Evolutionary conservation across 2,888 invertebrate species (phyloP).

Genomic region (Platycheirus albimanus): DNA sequence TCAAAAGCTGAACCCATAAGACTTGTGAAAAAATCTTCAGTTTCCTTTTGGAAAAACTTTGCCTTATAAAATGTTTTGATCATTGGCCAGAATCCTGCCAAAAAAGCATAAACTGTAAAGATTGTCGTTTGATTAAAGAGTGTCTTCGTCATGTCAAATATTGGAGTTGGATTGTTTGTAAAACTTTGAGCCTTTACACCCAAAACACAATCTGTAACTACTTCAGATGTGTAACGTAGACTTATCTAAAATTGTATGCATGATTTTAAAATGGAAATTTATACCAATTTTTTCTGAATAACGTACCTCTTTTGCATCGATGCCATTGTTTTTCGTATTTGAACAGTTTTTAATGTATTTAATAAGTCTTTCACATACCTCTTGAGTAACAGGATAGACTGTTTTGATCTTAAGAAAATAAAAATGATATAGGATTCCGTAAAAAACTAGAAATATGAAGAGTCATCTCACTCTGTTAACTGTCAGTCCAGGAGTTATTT

Average conservation of each 20-base stretch:
- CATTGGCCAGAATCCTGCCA: conserved; percentile 77
- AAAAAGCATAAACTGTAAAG: conserved; percentile 74
- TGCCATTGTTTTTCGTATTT: conserved; percentile 77
- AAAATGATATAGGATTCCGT: neutral
- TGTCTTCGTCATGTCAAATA: conserved; percentile 77
- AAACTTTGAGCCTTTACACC: conserved; percentile 83
- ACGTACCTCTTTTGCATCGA: conserved; percentile 82
- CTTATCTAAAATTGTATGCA: conserved; percentile 77
- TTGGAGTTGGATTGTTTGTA: conserved; percentile 78
- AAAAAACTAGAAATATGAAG: neutral
- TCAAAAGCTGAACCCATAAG: conserved; percentile 78
- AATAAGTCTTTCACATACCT: conserved; percentile 82
- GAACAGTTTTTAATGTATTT: conserved; percentile 81
- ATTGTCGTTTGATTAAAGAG: conserved; percentile 77
- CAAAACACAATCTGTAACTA: conserved; percentile 83
- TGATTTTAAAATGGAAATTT: neutral
- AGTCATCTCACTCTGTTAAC: conserved; percentile 81
- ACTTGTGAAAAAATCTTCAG: conserved; percentile 83
- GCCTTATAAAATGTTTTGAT: conserved; percentile 76
- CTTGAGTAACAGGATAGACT: conserved; percentile 83
- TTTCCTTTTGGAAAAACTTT: conserved; percentile 83
- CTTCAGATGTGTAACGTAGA: conserved; percentile 82
- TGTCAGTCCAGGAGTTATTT: conserved; percentile 84
- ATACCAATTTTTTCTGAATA: no score
- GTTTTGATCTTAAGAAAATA: conserved; percentile 80